These are phyloP conservation scores for Magallana ariakensis DNA, from an alignment of 1,140 invertebrate genomes.

Conservation along the genomic window DNA sequence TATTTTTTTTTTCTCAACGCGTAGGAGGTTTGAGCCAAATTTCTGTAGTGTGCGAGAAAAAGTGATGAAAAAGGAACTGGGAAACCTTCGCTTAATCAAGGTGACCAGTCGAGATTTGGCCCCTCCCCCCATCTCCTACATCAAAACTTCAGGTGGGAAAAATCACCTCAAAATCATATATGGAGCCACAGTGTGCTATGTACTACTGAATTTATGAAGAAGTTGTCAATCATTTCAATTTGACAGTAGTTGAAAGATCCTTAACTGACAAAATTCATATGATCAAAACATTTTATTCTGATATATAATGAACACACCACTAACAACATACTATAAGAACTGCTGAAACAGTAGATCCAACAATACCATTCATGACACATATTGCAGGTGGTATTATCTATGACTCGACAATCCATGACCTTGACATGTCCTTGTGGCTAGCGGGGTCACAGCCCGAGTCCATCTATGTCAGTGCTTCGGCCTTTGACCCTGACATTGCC, in stretches of 20 bases:
- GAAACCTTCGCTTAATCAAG: conserved; percentile 84
- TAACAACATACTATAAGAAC: too few relatives aligned
- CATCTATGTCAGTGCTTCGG: conserved; percentile 82
- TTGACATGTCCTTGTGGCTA: conserved; percentile 85
- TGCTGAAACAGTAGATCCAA: too few relatives aligned
- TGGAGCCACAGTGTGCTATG: too few relatives aligned
- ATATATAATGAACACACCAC: too few relatives aligned
- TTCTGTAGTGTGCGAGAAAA: conserved; percentile 81
- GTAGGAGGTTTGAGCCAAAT: conserved; percentile 85
- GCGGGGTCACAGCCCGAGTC: conserved; percentile 83
- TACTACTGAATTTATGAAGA: too few relatives aligned
- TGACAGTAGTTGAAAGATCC: too few relatives aligned
- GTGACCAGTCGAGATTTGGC: conserved; percentile 84
- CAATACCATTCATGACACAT: background rate
- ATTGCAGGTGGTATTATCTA: conserved; percentile 87
- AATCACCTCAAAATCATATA: background rate
- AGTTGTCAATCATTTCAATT: too few relatives aligned
- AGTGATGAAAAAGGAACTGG: conserved; percentile 83
- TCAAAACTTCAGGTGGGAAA: conserved; percentile 83
- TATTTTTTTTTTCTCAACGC: conserved; percentile 14
- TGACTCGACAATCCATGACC: conserved; percentile 87
- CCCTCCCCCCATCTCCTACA: conserved; percentile 83
- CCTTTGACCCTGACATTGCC: conserved; percentile 82
- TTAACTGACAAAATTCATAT: too few relatives aligned
- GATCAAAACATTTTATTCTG: too few relatives aligned